A percentile compares a stretch with the other conserved stretches of the same genome.
phyloP scores from a whole-genome alignment of 2,888 invertebrate genomes.

The Troides oblongomaculatus region DNA sequence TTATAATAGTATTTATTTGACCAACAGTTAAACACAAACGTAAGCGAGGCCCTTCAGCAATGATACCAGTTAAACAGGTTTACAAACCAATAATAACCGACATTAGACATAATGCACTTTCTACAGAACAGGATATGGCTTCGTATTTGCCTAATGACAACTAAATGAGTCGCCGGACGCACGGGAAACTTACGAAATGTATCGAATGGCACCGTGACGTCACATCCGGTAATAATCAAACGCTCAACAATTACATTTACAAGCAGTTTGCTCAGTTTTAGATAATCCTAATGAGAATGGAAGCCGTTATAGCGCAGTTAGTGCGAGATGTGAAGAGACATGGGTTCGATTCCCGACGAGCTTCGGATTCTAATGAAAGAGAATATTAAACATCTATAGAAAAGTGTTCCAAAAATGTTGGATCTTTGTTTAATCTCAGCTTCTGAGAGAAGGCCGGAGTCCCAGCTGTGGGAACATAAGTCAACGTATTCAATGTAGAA shows the following conservation, averaged over 20 bases:
- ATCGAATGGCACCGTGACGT: constrained; percentile 30
- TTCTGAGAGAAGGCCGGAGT: too few relatives aligned
- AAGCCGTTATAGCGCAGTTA: too few relatives aligned
- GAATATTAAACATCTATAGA: too few relatives aligned
- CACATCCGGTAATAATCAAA: constrained; percentile 20
- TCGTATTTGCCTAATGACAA: constrained; percentile 37
- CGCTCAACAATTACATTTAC: background rate
- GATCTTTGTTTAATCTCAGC: too few relatives aligned
- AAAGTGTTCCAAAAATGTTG: too few relatives aligned
- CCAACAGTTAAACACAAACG: background rate
- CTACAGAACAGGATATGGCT: constrained; percentile 38
- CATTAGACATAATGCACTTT: constrained; percentile 25
- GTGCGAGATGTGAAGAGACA: too few relatives aligned
- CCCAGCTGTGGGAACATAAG: too few relatives aligned
- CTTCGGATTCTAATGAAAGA: too few relatives aligned
- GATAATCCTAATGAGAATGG: background rate
- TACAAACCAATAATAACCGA: constrained; percentile 24
- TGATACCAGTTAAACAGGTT: constrained; percentile 15
- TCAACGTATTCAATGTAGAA: too few relatives aligned
- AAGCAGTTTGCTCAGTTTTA: background rate
- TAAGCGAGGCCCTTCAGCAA: background rate
- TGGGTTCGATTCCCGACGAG: too few relatives aligned
- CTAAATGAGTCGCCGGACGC: constrained; percentile 36
- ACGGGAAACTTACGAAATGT: constrained; percentile 34
- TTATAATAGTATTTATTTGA: background rate